Conservation (phyloP, 2,888 invertebrate genomes). For the Lithosia quadra region DNA sequence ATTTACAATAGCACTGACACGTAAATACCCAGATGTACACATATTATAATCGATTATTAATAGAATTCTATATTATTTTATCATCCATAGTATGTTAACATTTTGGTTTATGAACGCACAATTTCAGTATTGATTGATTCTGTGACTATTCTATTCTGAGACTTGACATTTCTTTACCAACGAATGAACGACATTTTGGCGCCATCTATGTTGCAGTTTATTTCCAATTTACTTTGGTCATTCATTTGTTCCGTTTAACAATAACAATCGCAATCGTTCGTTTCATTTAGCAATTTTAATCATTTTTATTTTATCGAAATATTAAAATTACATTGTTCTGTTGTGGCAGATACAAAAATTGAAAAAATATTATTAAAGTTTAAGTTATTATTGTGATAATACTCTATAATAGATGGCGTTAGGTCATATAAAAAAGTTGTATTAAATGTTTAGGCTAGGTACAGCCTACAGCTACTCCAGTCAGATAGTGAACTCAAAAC, state of each 20-base stretch:
- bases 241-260: too few species aligned
- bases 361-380: not conserved
- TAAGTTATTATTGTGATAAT: not conserved
- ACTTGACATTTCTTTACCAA: conserved; percentile 41
- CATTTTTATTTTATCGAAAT: not conserved
- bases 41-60: too few species aligned
- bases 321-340: conserved; percentile 20
- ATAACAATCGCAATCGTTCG: not conserved
- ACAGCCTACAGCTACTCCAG: not conserved
- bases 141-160: conserved; percentile 6
- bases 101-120: conserved; percentile 26
- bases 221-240: not conserved
- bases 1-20: too few species aligned
- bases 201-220: conserved; percentile 24
- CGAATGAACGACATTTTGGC: conserved; percentile 12
- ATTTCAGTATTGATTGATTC: conserved; percentile 34
- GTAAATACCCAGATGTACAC: too few species aligned
- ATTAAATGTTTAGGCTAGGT: not conserved
- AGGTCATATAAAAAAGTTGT: not conserved
- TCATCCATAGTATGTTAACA: not conserved
- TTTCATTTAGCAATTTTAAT: not conserved
- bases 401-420: conserved; percentile 9
- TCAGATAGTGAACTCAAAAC: not conserved
- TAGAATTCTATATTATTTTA: too few species aligned
- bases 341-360: not conserved